Base-by-base conservation (phyloP, 2,113 vertebrate genomes). In the Trichomycterus rosablanca region DNA sequence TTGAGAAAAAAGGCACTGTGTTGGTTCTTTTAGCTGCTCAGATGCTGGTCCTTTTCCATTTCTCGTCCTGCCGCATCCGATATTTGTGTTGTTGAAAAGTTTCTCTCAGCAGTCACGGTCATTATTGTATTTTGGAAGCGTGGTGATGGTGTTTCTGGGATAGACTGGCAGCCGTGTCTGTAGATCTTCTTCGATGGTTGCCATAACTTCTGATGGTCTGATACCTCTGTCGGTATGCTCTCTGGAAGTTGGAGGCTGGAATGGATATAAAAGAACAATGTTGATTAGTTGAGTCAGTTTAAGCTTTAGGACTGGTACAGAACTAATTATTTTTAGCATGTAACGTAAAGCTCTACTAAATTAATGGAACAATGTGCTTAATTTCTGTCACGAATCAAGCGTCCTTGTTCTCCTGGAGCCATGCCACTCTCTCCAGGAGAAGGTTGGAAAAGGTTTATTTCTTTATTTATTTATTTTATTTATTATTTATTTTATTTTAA, bases 191-290 rank as follows among this genome's bases (percentile, higher is more conserved):
- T 84, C 88, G 54, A 81, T 89, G 63, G 83, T 88, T 76, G 80
- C 87, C 87, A 87, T 89, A 71, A 81, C 89, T 79, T 78, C 84
- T 85, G 78, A 83, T 92, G 75, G 90, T 85, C 71, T 87, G 84
- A 71, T 91, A 89, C 82, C 87, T 91, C 84, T 87, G 87, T 72
- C 87, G 81, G 61, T 91, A 93, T 76, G 81, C 85, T 87, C 87
- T 92, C 87, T 95, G 95, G 83, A 91, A 97, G 73, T 77, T 82
- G 37, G 96, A 98, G 10, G 96, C 96, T 98, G 83, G 63, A 76
- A 84, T 67, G 59, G 37, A n/a, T 5, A 16, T 4, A 40, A 11
- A 39, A 45, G 40, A 40, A n/a, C n/a, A n/a, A n/a, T n/a, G n/a
- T n/a, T n/a, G n/a, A n/a, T n/a, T n/a, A n/a, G n/a, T n/a, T n/a